Evolutionary conservation across 2,888 invertebrate species (phyloP), one percentile per base, ranked within the genome.

Genomic region (Stenoptilia bipunctidactyla): DNA sequence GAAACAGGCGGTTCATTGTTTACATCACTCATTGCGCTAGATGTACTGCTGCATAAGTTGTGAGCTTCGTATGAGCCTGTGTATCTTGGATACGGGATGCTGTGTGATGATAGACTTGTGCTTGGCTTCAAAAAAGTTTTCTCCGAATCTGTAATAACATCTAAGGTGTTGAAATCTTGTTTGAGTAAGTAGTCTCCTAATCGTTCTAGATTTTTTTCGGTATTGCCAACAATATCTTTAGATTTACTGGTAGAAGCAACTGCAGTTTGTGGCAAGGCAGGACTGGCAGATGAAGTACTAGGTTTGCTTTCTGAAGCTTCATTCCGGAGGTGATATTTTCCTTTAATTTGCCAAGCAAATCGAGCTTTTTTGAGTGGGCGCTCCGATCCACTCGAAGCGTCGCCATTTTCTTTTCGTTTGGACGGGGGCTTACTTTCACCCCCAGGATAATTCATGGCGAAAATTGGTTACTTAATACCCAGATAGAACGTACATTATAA

Each of bases 291-390:
- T 30, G 45, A 36, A 13, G 49, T 38, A 36, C 50, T 27, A 42
- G 55, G 56, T 27, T 47, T 48, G 27, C 42, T 44, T 20, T 61
- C 65, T 15, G 58, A 48, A 40, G 53, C 47, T 44, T 75, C 74
- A 47, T 83, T 82, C 68, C 84, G 88, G 48, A 88, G 64, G 59
- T 88, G 87, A 60, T 87, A 85, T 79, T 87, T 84, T 34, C 89
- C 89, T 70, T 89, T 89, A 44, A 89, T 86, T 80, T 89, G 87
- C 89, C 89, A 89, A 40, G 88, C 83, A 68, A 86, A 89, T 53
- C 87, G 79, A 43, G 89, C 89, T 68, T 89, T 89, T 65, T 89
- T 89, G 51, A 87, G 76, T 57, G 88, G 88, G 68, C 87, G 85
- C 55, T 86, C 86, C 42, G 75, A 70, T 49, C 84, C 84, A 58